phyloP scores from a whole-genome alignment of 1,140 invertebrate species.

The Condylostylus longicornis region DNA sequence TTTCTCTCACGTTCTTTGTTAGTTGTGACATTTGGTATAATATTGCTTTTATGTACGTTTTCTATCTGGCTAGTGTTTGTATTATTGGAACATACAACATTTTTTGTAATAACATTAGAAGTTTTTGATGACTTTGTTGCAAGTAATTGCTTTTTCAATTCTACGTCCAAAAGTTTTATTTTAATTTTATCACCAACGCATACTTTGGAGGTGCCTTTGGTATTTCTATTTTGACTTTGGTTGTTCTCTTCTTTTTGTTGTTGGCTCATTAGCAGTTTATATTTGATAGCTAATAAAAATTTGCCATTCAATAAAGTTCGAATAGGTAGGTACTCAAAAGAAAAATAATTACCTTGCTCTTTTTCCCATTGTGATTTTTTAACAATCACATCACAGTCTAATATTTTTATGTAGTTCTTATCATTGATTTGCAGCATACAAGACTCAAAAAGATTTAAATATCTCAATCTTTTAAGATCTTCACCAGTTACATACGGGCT shows the following conservation, averaged over 20 bases:
- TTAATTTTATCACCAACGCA: background rate
- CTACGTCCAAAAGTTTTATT: background rate
- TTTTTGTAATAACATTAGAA: background rate
- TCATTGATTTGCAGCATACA: slow-evolving; percentile 80
- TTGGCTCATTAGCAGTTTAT: slow-evolving; percentile 6
- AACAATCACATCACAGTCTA: slow-evolving; percentile 35
- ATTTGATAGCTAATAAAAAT: slow-evolving; percentile 8
- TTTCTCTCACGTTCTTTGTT: slow-evolving; percentile 2
- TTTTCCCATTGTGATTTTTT: slow-evolving; percentile 40
- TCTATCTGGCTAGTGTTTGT: too few relatives aligned
- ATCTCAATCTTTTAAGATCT: slow-evolving; percentile 57
- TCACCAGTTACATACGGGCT: slow-evolving; percentile 54
- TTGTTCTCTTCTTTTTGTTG: slow-evolving; percentile 6
- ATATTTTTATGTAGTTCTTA: slow-evolving; percentile 46
- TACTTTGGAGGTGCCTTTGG: background rate
- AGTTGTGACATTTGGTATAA: too few relatives aligned
- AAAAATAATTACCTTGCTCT: slow-evolving; percentile 34
- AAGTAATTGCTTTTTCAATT: background rate
- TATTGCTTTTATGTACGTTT: too few relatives aligned
- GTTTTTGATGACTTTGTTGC: background rate
- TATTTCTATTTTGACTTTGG: slow-evolving; percentile 1
- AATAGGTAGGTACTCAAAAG: background rate
- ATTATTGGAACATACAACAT: too few relatives aligned
- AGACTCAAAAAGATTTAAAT: slow-evolving; percentile 74
- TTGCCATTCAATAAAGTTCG: background rate